phyloP scores from a whole-genome alignment of 2,797 vertebrate species.

The Onychomys leucogaster region DNA sequence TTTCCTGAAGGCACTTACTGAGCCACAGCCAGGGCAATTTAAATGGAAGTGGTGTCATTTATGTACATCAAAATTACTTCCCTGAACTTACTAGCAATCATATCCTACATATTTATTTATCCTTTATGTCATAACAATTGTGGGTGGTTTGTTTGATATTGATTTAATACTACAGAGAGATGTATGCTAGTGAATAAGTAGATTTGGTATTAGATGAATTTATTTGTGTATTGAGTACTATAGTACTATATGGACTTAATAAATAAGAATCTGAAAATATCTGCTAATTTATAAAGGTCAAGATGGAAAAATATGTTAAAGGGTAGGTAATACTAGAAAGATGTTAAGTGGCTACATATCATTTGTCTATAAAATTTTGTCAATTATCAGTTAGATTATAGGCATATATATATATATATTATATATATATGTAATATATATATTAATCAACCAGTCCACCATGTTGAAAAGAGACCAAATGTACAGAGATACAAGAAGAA shows the following conservation, averaged over 20 bases:
- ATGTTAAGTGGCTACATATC: neutral
- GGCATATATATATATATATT: neutral
- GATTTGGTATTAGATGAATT: neutral
- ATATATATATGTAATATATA: neutral
- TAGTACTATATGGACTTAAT: neutral
- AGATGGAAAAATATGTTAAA: neutral
- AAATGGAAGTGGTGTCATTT: neutral
- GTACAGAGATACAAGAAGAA: neutral
- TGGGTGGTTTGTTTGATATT: neutral
- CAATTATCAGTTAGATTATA: conserved; percentile 13
- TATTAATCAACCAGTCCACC: neutral
- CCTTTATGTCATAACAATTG: neutral
- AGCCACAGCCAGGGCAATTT: neutral
- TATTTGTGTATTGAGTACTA: neutral
- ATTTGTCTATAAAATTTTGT: neutral
- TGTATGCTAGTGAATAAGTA: neutral
- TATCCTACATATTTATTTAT: neutral
- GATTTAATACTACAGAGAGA: neutral
- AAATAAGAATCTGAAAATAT: conserved; percentile 11
- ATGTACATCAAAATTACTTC: neutral
- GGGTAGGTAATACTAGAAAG: neutral
- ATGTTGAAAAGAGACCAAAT: neutral
- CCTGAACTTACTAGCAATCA: neutral
- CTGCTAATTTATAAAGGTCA: neutral
- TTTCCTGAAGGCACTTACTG: rapidly evolving